These are phyloP conservation scores for Litoditis marina DNA, from an alignment of 2,888 invertebrate genomes.

Conservation along the genomic window DNA sequence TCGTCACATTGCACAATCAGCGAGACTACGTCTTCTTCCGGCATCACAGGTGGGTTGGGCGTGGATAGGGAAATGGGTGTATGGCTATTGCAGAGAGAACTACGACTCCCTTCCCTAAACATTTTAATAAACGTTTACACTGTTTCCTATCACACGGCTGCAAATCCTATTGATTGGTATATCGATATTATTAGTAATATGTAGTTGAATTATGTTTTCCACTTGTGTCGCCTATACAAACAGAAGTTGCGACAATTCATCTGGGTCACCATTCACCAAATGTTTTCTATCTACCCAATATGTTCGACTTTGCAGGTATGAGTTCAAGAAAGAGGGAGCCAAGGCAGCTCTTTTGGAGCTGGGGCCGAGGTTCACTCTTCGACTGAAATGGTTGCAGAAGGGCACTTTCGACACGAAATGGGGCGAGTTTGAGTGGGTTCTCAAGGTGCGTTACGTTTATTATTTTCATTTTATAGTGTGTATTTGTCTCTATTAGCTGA, in stretches of 20 bases:
- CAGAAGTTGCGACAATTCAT: not conserved
- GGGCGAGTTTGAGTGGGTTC: conserved; percentile 93
- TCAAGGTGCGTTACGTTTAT: conserved; percentile 62
- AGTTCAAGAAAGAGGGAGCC: conserved; percentile 73
- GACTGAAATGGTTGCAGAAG: conserved; percentile 85
- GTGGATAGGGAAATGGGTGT: too few relatives aligned
- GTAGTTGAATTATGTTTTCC: too few relatives aligned
- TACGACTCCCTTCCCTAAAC: too few relatives aligned
- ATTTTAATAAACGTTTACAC: too few relatives aligned
- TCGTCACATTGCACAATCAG: conserved; percentile 97
- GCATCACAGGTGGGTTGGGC: conserved; percentile 84
- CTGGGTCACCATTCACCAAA: not conserved
- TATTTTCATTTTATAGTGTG: not conserved
- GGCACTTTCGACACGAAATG: conserved; percentile 94
- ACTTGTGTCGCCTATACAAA: not conserved
- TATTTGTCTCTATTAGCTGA: too few relatives aligned
- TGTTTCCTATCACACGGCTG: too few relatives aligned
- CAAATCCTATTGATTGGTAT: too few relatives aligned
- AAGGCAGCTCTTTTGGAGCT: conserved; percentile 79
- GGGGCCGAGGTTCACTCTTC: conserved; percentile 94
- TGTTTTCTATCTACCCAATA: too few relatives aligned
- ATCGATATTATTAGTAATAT: too few relatives aligned
- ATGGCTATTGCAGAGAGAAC: too few relatives aligned
- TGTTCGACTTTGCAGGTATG: conserved; percentile 70
- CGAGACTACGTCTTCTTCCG: conserved; percentile 97